Conservation (phyloP, 2,888 invertebrate genomes). For the Stenurella melanura region DNA sequence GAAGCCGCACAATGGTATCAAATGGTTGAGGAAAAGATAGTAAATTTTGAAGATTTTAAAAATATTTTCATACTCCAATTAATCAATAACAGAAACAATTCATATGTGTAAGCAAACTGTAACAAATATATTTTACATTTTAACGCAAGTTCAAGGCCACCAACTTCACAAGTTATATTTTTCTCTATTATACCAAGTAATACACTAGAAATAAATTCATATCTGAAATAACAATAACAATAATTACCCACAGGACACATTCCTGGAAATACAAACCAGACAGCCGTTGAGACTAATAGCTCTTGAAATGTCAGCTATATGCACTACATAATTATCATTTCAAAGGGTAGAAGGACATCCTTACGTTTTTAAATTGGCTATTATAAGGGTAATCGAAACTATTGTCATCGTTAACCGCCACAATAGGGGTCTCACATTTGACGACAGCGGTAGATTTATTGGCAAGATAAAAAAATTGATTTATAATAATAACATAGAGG, state of each 20-base stretch:
- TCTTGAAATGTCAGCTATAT: slow-evolving; percentile 18
- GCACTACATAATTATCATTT: slow-evolving; percentile 23
- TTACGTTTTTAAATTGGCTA: slow-evolving; percentile 38
- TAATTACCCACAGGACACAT: slow-evolving; percentile 16
- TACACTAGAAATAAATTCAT: slow-evolving; percentile 14
- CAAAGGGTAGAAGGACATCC: slow-evolving; percentile 31
- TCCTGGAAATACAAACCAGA: slow-evolving; percentile 14
- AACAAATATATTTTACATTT: neutral
- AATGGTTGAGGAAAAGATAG: too few species aligned
- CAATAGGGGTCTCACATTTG: slow-evolving; percentile 34
- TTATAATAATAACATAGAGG: neutral
- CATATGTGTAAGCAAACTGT: neutral
- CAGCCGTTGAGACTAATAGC: slow-evolving; percentile 10
- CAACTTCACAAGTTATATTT: neutral
- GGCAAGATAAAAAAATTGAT: slow-evolving; percentile 8
- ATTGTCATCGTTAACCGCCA: slow-evolving; percentile 18
- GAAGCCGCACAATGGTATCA: too few species aligned
- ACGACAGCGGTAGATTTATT: slow-evolving; percentile 34
- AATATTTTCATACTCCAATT: neutral
- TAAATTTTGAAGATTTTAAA: too few species aligned
- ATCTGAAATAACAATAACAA: slow-evolving; percentile 20
- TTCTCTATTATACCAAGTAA: neutral
- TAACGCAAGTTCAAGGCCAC: neutral
- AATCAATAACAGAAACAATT: neutral
- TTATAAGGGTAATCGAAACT: slow-evolving; percentile 42